Evolutionary conservation across 2,113 vertebrate genomes (phyloP).

Genomic region (Parus major): DNA sequence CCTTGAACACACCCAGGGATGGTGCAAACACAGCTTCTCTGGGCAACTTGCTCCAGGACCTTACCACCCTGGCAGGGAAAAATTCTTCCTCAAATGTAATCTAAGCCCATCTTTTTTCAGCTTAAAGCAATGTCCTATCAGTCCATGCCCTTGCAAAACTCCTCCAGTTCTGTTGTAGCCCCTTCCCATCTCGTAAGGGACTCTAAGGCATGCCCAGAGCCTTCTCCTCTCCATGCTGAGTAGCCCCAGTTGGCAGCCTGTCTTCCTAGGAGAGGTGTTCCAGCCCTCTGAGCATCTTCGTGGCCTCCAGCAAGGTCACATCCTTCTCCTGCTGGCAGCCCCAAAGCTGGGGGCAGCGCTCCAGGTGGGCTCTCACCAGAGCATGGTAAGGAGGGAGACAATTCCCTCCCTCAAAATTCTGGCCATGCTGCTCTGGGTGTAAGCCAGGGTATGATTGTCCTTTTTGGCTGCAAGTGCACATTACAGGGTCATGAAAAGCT

Average conservation of each 20-base stretch:
- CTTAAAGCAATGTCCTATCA: neutral
- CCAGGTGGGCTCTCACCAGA: neutral
- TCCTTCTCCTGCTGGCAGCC: neutral
- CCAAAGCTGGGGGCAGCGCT: neutral
- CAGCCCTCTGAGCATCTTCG: neutral
- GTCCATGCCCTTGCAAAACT: neutral
- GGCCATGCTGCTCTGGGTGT: neutral
- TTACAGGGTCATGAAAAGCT: neutral
- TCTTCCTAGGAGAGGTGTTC: neutral
- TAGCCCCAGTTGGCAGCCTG: neutral
- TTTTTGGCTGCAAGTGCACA: neutral
- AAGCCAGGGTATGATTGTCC: neutral
- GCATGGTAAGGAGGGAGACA: too few relatives aligned
- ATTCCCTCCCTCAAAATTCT: neutral
- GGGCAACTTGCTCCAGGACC: too few relatives aligned
- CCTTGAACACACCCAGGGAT: neutral
- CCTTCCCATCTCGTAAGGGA: neutral
- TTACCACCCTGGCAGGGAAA: neutral
- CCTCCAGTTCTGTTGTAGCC: neutral
- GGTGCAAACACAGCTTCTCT: neutral
- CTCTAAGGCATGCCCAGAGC: neutral
- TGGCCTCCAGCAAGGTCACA: neutral
- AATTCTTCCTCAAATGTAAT: neutral
- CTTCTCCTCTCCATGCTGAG: neutral
- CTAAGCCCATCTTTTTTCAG: too few relatives aligned